Base-by-base conservation (phyloP, 2,888 invertebrate species). In the Platycnemis pennipes region DNA sequence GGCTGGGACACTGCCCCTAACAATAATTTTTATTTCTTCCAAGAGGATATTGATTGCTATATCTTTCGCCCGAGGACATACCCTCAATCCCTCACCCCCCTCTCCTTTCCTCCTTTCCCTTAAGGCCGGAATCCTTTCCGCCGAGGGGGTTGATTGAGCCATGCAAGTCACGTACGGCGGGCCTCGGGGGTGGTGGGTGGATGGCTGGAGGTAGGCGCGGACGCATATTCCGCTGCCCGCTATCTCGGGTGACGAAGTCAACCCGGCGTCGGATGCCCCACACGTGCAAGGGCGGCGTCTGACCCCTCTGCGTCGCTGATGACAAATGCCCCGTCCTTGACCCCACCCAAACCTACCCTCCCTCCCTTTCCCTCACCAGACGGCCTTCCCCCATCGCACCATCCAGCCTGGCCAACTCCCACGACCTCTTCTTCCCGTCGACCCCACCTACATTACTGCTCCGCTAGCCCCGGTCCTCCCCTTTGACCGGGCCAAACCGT, bases 311-410 rank as follows among this genome's bases (percentile, higher is more conserved):
- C 77, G 91, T 44, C 22, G 91, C 69, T 56, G 63, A 91, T 91
- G 91, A 91, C 91, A 91, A 91, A 91, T 91, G 91, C 45, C 63
- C 91, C 91, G 91, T 37, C 91, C 91, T 91, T 91, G 91, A 91
- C 91, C 91, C 91, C 16, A 3, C 91, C 91, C 22, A 26, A 7
- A 5, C 45, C 87, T 1, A 37, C 5, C 2, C 37, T n/a, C 11
- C 91, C 44, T 1, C 37, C 63, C 49, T 69, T 87, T 1, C 91
- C 63, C 42, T 69, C 63, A 37, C 88, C 89, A 63, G 26, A 19
- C 26, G n/a, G 44, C 91, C 63, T 44, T 26, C 45, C 45, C 45
- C n/a, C 19, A 45, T n/a, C 31, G 49, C 19, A 4, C 69, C 31
- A 19, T 49, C 49, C 4, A 49, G 19, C 49, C 31, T 31, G 4